Conservation (phyloP, 2,797 vertebrate species). For the Peromyscus eremicus region DNA sequence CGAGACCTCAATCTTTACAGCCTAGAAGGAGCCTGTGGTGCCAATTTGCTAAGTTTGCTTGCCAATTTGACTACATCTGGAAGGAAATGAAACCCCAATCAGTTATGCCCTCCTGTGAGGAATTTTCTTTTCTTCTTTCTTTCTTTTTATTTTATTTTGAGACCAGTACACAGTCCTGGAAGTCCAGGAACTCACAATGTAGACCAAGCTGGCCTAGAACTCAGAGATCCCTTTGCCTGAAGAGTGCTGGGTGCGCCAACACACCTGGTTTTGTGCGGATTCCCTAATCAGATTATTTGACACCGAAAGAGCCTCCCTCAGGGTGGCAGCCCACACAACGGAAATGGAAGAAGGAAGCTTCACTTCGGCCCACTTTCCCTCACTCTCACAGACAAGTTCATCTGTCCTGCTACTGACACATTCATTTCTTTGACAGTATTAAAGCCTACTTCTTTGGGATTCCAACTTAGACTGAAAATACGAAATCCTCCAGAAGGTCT, state of each 20-base stretch:
- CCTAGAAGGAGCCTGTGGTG: not conserved
- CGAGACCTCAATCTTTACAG: not conserved
- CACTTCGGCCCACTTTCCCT: too few species aligned
- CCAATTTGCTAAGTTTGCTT: not conserved
- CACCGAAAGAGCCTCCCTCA: not conserved
- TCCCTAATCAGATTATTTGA: not conserved
- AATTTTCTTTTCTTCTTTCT: not conserved
- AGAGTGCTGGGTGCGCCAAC: not conserved
- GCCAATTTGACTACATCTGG: not conserved
- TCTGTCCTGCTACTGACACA: not conserved
- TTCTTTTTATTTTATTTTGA: not conserved
- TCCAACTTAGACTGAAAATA: not conserved
- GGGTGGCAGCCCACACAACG: not conserved
- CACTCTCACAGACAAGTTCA: not conserved
- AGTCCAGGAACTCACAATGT: not conserved
- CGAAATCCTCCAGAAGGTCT: not conserved
- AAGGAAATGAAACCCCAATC: not conserved
- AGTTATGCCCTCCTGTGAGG: not conserved
- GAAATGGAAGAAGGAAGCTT: not conserved
- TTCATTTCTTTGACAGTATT: not conserved
- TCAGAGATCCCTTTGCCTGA: not conserved
- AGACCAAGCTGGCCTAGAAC: not conserved
- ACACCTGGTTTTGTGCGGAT: not conserved
- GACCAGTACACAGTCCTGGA: not conserved
- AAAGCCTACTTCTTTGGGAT: not conserved